Base-by-base conservation (phyloP, 2,113 vertebrate genomes). In the Lophochroa leadbeateri region DNA sequence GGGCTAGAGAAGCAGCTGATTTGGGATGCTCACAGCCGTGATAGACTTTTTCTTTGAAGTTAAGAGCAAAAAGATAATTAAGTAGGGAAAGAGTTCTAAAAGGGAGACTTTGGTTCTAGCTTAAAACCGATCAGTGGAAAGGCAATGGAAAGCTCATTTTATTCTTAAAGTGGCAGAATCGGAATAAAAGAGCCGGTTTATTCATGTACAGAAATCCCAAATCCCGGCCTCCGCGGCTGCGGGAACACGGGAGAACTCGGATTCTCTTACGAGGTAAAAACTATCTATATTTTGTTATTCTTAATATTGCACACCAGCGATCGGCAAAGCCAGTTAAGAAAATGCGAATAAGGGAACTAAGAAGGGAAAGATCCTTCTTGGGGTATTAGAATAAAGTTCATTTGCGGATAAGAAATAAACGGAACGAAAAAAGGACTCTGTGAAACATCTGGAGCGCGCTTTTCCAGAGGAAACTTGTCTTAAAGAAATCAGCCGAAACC, bases 21-120 rank as follows among this genome's bases (percentile, higher is more conserved):
- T 24, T n/a, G 46, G n/a, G 37, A 0, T 23, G 67, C 17, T 8
- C 47, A 4, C 11, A 1, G 64, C 0, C 0, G 3, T n/a, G n/a
- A 11, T 0, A 13, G 21, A 16, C 8, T 1, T 52, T 7, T 14
- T 6, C 17, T 57, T 44, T 14, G 18, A 35, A 53, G 61, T 9
- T 7, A 23, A n/a, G 24, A 8, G 12, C 52, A 63, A 58, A 71
- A 41, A 7, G 7, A 13, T 13, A 19, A 41, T 10, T 47, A 24
- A 29, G 4, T 23, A n/a, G 12, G 16, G 44, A 39, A 37, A 14
- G 11, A 39, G 35, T 55, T 35, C 13, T 3, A 13, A 50, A 80
- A 74, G 5, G 16, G 3, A 3, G 13, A 5, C 31, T 80, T 55
- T 20, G 35, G 17, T 19, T 20, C 3, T 5, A 20, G 25, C 35